Evolutionary conservation across 1,140 invertebrate species (phyloP), one percentile per base, ranked within the genome.

Genomic region (Mycetomoellerius zeteki): DNA sequence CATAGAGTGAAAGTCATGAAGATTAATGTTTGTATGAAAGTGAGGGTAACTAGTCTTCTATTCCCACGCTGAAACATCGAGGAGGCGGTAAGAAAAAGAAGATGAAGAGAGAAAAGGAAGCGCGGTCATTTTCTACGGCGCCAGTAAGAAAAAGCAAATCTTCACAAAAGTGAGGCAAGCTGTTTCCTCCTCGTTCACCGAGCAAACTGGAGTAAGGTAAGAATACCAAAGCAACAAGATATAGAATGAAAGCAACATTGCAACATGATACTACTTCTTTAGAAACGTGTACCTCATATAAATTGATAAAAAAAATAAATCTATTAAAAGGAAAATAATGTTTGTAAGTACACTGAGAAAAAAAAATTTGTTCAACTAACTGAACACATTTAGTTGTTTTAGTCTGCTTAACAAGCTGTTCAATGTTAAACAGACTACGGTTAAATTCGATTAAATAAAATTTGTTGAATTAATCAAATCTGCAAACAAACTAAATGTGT

Each of bases 1-100:
- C 65, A 21, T 78, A 88, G 60, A 86, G 69, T 80, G 67, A 90
- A 90, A 64, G 77, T 91, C 81, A 91, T 89, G 89, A 91, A 91
- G 90, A 91, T 91, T 91, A 91, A 91, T 90, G 90, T 43, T 69
- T 47, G 54, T 12, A 16, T 82, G 65, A 21, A 43, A 56, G 84
- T 54, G 27, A 88, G 65, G 85, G 67, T 90, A 77, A 67, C 56
- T 75, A 54, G 72, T 50, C 50, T 56, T 54, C 65, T 58, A 54
- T 86, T 76, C 54, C 60, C 73, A 76, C 73, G 58, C 71, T 78
- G 60, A 37, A 77, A 52, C 14, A 56, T 21, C 76, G 76, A 90
- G 69, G 64, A 75, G 21, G 77, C n/a, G 76, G 76, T 43, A 77
- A 69, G 54, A 86, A 72, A 85, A 72, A 54, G 54, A 69, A 56